Evolutionary conservation across 1,140 invertebrate genomes (phyloP).

Genomic region (Aphaenogaster ashmeadi): DNA sequence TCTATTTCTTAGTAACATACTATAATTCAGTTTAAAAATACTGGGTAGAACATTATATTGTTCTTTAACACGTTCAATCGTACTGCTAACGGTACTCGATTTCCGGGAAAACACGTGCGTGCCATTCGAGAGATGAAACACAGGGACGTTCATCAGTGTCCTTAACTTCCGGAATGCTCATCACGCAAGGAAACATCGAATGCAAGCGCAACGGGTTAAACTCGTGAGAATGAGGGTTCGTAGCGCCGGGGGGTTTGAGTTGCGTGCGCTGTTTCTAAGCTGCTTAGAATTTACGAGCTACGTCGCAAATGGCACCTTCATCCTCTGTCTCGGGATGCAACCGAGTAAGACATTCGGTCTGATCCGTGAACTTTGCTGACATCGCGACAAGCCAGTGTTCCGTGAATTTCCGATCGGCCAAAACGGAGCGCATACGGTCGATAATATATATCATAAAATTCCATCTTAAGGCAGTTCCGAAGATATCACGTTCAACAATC

Average conservation of each 20-base stretch:
- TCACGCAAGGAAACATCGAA: slow-evolving; percentile 57
- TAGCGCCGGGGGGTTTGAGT: slow-evolving; percentile 52
- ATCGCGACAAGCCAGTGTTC: slow-evolving; percentile 32
- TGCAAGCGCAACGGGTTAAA: slow-evolving; percentile 40
- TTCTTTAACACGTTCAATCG: not conserved
- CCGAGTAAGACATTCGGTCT: slow-evolving; percentile 50
- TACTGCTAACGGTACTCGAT: not conserved
- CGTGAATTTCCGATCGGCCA: slow-evolving; percentile 68
- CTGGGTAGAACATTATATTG: not conserved
- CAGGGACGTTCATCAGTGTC: slow-evolving; percentile 48
- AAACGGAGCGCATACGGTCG: slow-evolving; percentile 35
- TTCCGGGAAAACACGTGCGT: slow-evolving; percentile 19
- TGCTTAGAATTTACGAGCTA: slow-evolving; percentile 77
- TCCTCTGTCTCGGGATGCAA: slow-evolving; percentile 43
- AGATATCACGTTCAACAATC: not conserved
- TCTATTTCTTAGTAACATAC: not conserved
- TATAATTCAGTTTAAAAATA: not conserved
- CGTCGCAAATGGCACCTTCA: slow-evolving; percentile 43
- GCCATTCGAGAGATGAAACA: slow-evolving; percentile 19
- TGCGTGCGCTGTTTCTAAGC: slow-evolving; percentile 68
- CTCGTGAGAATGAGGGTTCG: slow-evolving; percentile 28
- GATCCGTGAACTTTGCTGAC: slow-evolving; percentile 64
- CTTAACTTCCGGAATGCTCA: slow-evolving; percentile 62
- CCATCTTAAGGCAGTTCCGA: not conserved
- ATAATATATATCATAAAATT: not conserved